A percentile compares a stretch with the other conserved stretches of the same genome.
Evolutionary conservation across 2,888 invertebrate genomes (phyloP).

Genomic region (Baronia brevicornis): DNA sequence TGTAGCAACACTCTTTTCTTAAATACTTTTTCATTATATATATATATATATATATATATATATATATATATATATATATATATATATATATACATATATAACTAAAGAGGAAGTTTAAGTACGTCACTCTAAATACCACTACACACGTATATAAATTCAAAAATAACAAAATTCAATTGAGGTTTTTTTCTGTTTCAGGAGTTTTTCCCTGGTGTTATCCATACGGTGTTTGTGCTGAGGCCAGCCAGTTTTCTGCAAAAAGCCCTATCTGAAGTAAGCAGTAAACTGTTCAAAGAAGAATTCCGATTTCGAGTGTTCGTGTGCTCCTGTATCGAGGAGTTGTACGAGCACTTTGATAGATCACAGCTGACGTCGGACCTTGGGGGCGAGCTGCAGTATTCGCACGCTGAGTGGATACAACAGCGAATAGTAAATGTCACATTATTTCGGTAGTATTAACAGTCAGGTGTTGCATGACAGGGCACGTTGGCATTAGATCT

Average conservation of each 20-base stretch:
- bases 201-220: conserved; percentile 94
- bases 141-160: not conserved
- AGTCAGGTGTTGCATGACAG: not conserved
- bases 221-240: conserved; percentile 94
- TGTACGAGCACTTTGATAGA: conserved; percentile 89
- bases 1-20: too few species aligned
- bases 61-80: too few species aligned
- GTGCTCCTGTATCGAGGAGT: conserved; percentile 88
- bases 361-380: conserved; percentile 92
- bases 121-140: too few species aligned
- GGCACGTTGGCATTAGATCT: too few species aligned
- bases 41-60: too few species aligned
- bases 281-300: conserved; percentile 92
- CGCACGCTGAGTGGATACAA: conserved; percentile 97
- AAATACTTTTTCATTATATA: too few species aligned
- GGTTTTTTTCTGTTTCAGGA: conserved; percentile 75
- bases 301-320: conserved; percentile 93
- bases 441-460: not conserved
- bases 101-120: too few species aligned
- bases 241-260: conserved; percentile 97
- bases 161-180: not conserved
- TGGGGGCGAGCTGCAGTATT: conserved; percentile 91
- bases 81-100: too few species aligned
- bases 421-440: conserved; percentile 95
- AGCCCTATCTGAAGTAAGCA: conserved; percentile 96